A percentile compares a stretch with the other conserved stretches of the same genome.
phyloP scores from a whole-genome alignment of 2,888 invertebrate genomes.

The Lottia scabra region DNA sequence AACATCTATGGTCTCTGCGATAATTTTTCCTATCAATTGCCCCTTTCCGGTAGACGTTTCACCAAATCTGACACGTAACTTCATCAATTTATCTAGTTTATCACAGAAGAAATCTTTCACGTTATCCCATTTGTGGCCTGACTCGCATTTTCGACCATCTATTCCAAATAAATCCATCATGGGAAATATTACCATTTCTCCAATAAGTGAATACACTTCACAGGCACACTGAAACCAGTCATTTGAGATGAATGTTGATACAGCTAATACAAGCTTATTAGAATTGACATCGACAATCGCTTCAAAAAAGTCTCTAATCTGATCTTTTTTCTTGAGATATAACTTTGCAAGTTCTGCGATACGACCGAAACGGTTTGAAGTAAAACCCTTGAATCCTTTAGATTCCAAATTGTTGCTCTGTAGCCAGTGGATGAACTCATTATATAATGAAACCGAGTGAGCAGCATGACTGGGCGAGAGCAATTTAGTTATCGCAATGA shows the following conservation, averaged over 20 bases:
- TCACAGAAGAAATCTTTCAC: not conserved
- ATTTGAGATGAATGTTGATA: not conserved
- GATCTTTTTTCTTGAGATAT: not conserved
- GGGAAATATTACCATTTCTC: not conserved
- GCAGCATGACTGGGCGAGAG: not conserved
- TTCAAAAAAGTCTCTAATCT: not conserved
- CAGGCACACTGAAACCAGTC: too few relatives aligned
- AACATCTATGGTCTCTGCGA: not conserved
- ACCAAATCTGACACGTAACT: not conserved
- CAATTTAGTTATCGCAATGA: not conserved
- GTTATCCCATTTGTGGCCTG: not conserved
- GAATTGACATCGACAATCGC: not conserved
- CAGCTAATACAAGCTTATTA: not conserved
- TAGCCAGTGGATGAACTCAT: not conserved
- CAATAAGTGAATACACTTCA: not conserved
- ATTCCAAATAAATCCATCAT: not conserved
- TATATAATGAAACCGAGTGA: not conserved
- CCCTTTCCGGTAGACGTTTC: not conserved
- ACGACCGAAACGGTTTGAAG: not conserved
- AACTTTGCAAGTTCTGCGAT: not conserved
- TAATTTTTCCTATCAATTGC: not conserved
- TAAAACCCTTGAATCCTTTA: not conserved
- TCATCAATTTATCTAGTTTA: not conserved
- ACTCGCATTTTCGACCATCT: too few relatives aligned
- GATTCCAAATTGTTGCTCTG: not conserved